Conservation (phyloP, 2,888 invertebrate genomes). For the Acleris holmiana region DNA sequence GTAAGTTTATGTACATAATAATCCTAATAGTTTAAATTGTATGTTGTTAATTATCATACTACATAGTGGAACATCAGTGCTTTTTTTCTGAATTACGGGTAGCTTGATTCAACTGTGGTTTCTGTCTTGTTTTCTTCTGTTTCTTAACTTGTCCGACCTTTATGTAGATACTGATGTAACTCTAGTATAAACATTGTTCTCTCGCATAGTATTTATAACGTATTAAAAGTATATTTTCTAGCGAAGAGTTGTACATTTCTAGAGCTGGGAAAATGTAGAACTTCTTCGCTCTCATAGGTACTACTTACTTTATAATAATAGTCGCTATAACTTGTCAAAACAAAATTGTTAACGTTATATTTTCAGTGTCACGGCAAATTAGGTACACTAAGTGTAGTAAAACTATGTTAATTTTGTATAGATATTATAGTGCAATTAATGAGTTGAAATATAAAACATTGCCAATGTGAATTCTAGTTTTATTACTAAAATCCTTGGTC, state of each 20-base stretch:
- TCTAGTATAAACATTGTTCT: slow-evolving; percentile 52
- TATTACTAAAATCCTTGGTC: slow-evolving; percentile 34
- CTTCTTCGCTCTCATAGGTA: slow-evolving; percentile 58
- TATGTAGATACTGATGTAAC: slow-evolving; percentile 45
- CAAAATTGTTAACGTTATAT: slow-evolving; percentile 50
- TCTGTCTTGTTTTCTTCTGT: neutral
- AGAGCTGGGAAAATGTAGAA: slow-evolving; percentile 82
- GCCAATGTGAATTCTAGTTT: slow-evolving; percentile 58
- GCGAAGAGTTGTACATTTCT: slow-evolving; percentile 78
- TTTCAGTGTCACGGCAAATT: slow-evolving; percentile 57
- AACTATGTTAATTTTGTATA: slow-evolving; percentile 78
- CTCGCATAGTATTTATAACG: slow-evolving; percentile 41
- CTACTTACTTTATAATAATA: slow-evolving; percentile 39
- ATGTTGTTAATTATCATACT: slow-evolving; percentile 54
- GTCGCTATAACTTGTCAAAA: slow-evolving; percentile 44
- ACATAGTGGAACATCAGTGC: slow-evolving; percentile 31
- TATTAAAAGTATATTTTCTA: slow-evolving; percentile 41
- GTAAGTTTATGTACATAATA: slow-evolving; percentile 79
- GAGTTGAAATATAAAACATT: slow-evolving; percentile 81
- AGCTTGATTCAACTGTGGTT: slow-evolving; percentile 3
- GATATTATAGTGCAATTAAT: slow-evolving; percentile 76
- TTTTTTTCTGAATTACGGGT: slow-evolving; percentile 38
- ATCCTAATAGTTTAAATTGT: slow-evolving; percentile 60
- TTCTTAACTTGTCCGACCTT: neutral
- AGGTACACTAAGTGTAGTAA: slow-evolving; percentile 68